Percentiles rank a stretch among this genome's conserved stretches.
Conservation (phyloP, 2,797 vertebrate species). For the Carapus acus region DNA sequence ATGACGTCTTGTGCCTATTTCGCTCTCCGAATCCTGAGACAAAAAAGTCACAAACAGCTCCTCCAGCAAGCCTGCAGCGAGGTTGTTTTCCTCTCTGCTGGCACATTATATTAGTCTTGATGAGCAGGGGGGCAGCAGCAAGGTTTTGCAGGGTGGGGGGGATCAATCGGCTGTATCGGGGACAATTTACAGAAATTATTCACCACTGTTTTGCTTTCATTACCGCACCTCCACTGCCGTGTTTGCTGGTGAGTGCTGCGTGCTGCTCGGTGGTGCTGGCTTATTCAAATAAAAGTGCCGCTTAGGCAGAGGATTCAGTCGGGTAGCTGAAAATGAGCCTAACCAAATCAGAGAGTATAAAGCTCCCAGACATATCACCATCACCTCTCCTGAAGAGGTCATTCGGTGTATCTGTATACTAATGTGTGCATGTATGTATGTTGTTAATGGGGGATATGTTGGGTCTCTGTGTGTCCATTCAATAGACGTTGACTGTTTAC, state of each 20-base stretch:
- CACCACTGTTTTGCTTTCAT: constrained; percentile 59
- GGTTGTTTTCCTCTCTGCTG: constrained; percentile 32
- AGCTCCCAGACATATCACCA: constrained; percentile 26
- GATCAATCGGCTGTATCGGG: constrained; percentile 39
- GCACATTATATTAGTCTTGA: constrained; percentile 48
- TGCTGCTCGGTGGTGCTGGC: constrained; percentile 42
- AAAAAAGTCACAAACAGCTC: constrained; percentile 34
- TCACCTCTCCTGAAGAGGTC: constrained; percentile 39
- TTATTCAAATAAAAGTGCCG: constrained; percentile 61
- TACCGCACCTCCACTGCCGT: constrained; percentile 39
- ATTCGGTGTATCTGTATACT: constrained; percentile 14
- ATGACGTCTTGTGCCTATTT: constrained; percentile 24
- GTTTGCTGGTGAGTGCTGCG: constrained; percentile 44
- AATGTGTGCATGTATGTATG: constrained; percentile 20
- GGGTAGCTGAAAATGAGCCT: constrained; percentile 55
- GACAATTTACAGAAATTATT: constrained; percentile 59
- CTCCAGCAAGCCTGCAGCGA: constrained; percentile 19
- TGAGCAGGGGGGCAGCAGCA: constrained; percentile 18
- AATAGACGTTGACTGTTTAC: too few species aligned
- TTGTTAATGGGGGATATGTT: constrained; percentile 19
- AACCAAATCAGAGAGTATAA: constrained; percentile 57
- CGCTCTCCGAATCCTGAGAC: constrained; percentile 8
- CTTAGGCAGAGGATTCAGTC: constrained; percentile 34
- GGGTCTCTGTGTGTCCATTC: too few species aligned
- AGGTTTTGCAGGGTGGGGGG: constrained; percentile 20